phyloP scores from a whole-genome alignment of 2,113 vertebrate genomes.

The Orientallactaga bullata region DNA sequence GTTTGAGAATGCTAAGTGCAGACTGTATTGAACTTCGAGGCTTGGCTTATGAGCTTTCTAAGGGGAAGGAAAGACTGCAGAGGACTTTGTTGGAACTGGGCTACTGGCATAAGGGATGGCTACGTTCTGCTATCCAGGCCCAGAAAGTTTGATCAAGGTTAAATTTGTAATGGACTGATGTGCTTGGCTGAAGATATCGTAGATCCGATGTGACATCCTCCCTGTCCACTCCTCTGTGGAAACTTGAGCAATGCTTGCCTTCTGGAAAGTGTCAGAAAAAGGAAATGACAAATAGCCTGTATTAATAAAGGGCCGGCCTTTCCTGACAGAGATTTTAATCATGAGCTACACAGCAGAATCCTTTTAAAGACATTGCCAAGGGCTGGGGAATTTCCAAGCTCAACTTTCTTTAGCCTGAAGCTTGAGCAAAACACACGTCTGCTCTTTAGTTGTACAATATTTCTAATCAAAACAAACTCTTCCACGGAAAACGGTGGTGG shows the following conservation, averaged over 20 bases:
- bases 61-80: too few species aligned
- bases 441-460: conserved; percentile 55
- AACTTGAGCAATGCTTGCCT: conserved; percentile 40
- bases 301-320: conserved; percentile 24
- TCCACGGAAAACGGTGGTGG: neutral
- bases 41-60: too few species aligned
- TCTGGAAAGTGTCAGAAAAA: conserved; percentile 41
- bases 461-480: conserved; percentile 73
- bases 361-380: conserved; percentile 59
- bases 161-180: too few species aligned
- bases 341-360: conserved; percentile 32
- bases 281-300: conserved; percentile 27
- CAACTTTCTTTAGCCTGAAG: conserved; percentile 40
- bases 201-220: neutral
- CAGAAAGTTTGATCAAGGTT: too few species aligned
- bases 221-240: neutral
- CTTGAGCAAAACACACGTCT: conserved; percentile 63
- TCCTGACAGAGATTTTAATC: conserved; percentile 38
- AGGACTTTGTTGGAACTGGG: too few species aligned
- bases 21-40: too few species aligned
- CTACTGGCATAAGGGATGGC: too few species aligned
- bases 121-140: too few species aligned
- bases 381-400: conserved; percentile 66
- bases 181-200: too few species aligned
- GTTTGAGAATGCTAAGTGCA: too few species aligned